phyloP scores from a whole-genome alignment of 2,888 invertebrate genomes.

The Tortrix viridana region DNA sequence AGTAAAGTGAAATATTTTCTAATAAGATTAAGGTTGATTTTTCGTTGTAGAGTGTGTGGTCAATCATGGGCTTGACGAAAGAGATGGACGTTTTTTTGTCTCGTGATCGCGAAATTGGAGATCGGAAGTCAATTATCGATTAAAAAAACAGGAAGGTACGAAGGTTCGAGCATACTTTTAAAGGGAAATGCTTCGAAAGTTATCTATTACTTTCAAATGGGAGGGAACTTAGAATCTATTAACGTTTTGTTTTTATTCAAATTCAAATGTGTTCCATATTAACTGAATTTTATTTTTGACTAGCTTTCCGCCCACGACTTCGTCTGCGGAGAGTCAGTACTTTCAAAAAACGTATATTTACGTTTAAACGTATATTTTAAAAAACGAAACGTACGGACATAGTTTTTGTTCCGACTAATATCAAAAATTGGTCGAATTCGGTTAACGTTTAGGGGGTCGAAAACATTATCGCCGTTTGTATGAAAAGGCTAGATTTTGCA shows the following conservation, averaged over 20 bases:
- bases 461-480: too few relatives aligned
- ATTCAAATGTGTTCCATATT: background rate
- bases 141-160: constrained; percentile 44
- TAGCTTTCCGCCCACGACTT: background rate
- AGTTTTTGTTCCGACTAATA: too few relatives aligned
- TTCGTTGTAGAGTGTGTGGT: constrained; percentile 43
- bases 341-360: too few relatives aligned
- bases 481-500: too few relatives aligned
- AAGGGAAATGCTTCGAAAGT: constrained; percentile 51
- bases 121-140: constrained; percentile 71
- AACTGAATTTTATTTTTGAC: background rate
- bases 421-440: too few relatives aligned
- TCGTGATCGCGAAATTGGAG: constrained; percentile 59
- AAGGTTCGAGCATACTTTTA: constrained; percentile 27
- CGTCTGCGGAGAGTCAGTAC: too few relatives aligned
- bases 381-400: too few relatives aligned
- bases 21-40: constrained; percentile 42
- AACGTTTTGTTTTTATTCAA: constrained; percentile 10
- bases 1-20: constrained; percentile 41
- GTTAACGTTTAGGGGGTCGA: too few relatives aligned
- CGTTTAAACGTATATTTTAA: too few relatives aligned
- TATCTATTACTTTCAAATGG: constrained; percentile 43
- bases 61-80: constrained; percentile 55
- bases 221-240: background rate
- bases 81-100: constrained; percentile 57